A percentile compares a stretch with the other conserved stretches of the same genome.
phyloP scores from a whole-genome alignment of 2,797 vertebrate species.

The Garrulus glandarius region DNA sequence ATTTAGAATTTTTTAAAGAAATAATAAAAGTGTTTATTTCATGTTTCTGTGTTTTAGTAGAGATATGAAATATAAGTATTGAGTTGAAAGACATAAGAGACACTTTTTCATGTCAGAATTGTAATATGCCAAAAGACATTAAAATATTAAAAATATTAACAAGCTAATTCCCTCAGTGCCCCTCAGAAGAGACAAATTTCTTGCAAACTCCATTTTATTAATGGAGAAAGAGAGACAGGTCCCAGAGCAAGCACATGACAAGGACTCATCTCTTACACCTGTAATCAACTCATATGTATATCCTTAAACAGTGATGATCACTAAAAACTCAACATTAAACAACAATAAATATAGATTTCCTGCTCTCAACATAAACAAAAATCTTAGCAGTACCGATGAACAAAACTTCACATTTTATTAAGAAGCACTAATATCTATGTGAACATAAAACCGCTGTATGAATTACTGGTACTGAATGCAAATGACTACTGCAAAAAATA shows the following conservation, averaged over 20 bases:
- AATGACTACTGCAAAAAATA: not conserved
- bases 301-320: not conserved
- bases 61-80: not conserved
- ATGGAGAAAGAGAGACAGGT: not conserved
- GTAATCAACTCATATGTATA: not conserved
- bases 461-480: not conserved
- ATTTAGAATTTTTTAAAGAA: not conserved
- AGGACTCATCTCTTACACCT: not conserved
- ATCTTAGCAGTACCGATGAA: not conserved
- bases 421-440: not conserved
- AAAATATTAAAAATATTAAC: not conserved
- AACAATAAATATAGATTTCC: not conserved
- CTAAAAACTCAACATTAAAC: not conserved
- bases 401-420: not conserved
- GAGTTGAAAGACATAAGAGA: not conserved
- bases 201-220: not conserved
- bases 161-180: not conserved
- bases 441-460: not conserved
- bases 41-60: not conserved
- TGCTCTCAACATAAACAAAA: not conserved
- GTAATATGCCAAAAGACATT: not conserved
- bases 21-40: not conserved
- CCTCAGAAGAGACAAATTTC: not conserved
- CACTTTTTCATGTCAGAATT: not conserved
- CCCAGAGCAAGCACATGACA: not conserved